Evolutionary conservation across 92 coral and sea anemone genomes (phyloP).

Genomic region (Epizoanthus rinbou): DNA sequence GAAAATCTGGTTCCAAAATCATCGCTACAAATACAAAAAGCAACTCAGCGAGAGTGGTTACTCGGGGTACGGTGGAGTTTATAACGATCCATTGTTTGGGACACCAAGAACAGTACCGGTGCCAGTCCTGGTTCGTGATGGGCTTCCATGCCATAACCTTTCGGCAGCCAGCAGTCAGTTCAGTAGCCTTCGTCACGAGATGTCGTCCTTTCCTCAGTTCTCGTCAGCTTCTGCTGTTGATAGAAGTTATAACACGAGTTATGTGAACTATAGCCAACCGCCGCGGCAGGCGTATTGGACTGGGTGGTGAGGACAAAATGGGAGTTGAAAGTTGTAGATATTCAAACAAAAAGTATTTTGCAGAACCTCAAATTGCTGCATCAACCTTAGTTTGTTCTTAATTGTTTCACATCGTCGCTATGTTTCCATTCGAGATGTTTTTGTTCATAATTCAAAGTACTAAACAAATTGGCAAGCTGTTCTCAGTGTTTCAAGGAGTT

Average conservation of each 20-base stretch:
- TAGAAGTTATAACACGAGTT: conserved; percentile 32
- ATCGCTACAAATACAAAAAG: conserved; percentile 93
- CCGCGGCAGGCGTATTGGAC: conserved; percentile 44
- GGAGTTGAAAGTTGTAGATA: background rate
- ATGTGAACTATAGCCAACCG: conserved; percentile 30
- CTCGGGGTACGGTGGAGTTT: conserved; percentile 51
- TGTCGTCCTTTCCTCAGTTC: conserved; percentile 24
- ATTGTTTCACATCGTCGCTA: no score
- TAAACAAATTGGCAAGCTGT: no score
- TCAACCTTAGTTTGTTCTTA: no score
- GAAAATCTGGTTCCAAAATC: conserved; percentile 99
- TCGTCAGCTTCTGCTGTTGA: conserved; percentile 39
- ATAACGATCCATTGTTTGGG: conserved; percentile 45
- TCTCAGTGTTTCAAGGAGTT: no score
- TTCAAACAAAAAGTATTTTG: background rate
- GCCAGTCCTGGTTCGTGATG: conserved; percentile 78
- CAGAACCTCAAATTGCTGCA: background rate
- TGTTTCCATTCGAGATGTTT: no score
- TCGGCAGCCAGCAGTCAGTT: conserved; percentile 24
- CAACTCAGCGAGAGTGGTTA: conserved; percentile 82
- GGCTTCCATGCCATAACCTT: conserved; percentile 65
- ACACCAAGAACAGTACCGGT: conserved; percentile 75
- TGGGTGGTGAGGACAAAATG: conserved; percentile 9
- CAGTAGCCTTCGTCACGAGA: conserved; percentile 20
- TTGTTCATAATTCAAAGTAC: no score